Evolutionary conservation across 2,888 invertebrate genomes (phyloP), one percentile per base, ranked within the genome.

Genomic region (Harmothoe impar): DNA sequence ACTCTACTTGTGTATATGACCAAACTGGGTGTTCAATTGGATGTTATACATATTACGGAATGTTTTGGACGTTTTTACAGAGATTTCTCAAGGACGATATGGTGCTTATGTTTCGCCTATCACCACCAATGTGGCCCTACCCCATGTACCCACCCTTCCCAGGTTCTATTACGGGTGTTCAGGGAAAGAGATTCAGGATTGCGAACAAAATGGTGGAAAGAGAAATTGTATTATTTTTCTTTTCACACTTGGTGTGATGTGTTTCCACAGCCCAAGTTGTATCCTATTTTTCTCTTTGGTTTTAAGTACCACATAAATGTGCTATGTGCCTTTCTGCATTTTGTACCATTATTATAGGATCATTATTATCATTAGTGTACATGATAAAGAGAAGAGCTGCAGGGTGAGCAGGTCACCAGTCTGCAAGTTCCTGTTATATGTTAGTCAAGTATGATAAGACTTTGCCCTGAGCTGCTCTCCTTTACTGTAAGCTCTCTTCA

Each of bases 291-390:
- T 81, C 43, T 81, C 35, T 81, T 81, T 81, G 81, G 81, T 81
- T 81, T 81, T 81, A 23, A 29, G 43, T 81, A 23, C 33, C 81
- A 81, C 81, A 81, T 81, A 81, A 77, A 81, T 43, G 81, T 81
- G 81, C 81, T 81, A 81, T 81, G 81, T 81, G 81, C 81, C 81
- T 81, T 81, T 81, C 81, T 81, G 81, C 81, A 33, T 81, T 81
- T 81, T 77, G 77, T 77, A 77, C 25, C n/a, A 31, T 77, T 62
- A 62, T 62, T 5, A 62, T 62, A 62, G n/a, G 25, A 77, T 77
- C n/a, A 77, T 77, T 25, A 77, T 77, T 62, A 25, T 15, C 62
- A 43, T 43, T 62, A 23, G 77, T 29, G 31, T 77, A 43, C 77
- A 77, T 77, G 77, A 29, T 17, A 23, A 17, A 31, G 20, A 17